Conservation (phyloP, 2,113 vertebrate species). For the Rhinolophus sinicus region DNA sequence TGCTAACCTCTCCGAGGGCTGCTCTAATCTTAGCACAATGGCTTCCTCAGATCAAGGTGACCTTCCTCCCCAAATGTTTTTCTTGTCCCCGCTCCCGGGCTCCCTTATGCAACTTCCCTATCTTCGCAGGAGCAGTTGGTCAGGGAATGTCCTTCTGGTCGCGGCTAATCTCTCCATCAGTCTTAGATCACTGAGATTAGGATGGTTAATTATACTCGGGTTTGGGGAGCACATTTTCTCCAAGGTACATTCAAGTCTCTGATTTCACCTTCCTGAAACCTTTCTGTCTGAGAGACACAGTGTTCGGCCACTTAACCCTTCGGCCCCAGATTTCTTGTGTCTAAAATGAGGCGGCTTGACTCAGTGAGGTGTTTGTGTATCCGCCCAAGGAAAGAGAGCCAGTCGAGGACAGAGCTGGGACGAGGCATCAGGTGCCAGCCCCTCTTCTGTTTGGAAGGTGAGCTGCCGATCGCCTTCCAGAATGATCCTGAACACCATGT, state of each 20-base stretch:
- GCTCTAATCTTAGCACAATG: slow-evolving; percentile 53
- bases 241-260: neutral
- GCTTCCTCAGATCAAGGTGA: slow-evolving; percentile 55
- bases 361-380: neutral
- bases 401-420: neutral
- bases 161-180: neutral
- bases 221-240: neutral
- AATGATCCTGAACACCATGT: neutral
- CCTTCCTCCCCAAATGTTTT: slow-evolving; percentile 15
- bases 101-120: slow-evolving; percentile 4
- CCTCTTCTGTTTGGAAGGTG: neutral
- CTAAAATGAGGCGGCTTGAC: neutral
- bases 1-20: neutral
- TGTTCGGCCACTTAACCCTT: neutral
- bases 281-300: neutral
- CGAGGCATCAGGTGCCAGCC: neutral
- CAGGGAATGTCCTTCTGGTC: neutral
- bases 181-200: neutral
- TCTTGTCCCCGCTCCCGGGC: neutral
- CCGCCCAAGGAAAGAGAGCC: neutral
- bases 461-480: neutral
- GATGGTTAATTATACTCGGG: slow-evolving; percentile 5
- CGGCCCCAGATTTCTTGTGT: neutral
- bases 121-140: neutral
- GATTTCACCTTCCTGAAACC: slow-evolving; percentile 44